A percentile compares a stretch with the other conserved stretches of the same genome.
These are phyloP conservation scores for Sphenodon punctatus DNA, from an alignment of 2,797 vertebrate species.

Conservation along the genomic window DNA sequence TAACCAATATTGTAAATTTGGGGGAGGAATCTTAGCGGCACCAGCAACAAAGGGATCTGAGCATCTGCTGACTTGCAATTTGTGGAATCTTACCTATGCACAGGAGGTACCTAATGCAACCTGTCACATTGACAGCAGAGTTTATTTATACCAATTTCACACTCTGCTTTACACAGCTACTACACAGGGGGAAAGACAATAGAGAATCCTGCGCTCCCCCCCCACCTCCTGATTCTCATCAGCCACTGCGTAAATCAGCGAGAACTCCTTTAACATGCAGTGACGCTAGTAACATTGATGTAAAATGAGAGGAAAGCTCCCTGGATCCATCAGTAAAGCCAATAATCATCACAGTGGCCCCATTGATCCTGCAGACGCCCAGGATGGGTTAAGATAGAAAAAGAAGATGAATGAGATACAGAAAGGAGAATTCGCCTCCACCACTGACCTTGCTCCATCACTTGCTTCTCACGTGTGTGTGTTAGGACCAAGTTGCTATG, in stretches of 20 bases:
- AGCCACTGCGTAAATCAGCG: not conserved
- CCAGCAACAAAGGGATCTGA: not conserved
- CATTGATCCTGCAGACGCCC: not conserved
- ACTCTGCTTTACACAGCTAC: not conserved
- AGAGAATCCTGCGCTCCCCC: too few relatives aligned
- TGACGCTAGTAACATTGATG: accelerated
- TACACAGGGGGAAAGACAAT: not conserved
- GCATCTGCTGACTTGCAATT: not conserved
- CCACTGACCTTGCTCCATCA: slow-evolving; percentile 74
- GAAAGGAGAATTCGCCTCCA: slow-evolving; percentile 52
- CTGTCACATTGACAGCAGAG: too few relatives aligned
- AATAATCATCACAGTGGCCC: not conserved
- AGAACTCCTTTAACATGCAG: not conserved
- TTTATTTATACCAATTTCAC: too few relatives aligned
- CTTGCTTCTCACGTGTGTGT: slow-evolving; percentile 4
- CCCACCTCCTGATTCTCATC: not conserved
- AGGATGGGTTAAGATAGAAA: not conserved
- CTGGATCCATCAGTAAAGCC: not conserved
- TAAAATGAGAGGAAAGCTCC: not conserved
- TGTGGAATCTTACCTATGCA: too few relatives aligned
- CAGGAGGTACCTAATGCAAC: too few relatives aligned
- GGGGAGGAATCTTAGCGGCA: not conserved
- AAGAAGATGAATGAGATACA: not conserved
- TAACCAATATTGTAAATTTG: not conserved
- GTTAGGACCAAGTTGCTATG: not conserved